Percentiles rank a stretch among this genome's conserved stretches.
Evolutionary conservation across 1,140 invertebrate species (phyloP).

Genomic region (Nymphalis io): DNA sequence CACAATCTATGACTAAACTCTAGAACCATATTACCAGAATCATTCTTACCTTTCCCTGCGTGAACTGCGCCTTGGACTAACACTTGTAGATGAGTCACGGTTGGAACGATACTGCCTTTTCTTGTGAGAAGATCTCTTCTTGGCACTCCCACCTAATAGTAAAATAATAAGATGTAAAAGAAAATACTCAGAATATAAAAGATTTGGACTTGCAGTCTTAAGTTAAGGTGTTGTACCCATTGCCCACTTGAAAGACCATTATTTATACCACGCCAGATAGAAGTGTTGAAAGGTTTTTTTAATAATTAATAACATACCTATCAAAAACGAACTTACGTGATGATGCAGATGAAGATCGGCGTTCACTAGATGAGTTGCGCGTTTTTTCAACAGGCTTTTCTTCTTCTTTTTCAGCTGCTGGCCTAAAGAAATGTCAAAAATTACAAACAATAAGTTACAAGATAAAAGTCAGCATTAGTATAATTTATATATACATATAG

Average conservation of each 20-base stretch:
- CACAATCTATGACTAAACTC: too few relatives aligned
- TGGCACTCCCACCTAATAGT: constrained; percentile 64
- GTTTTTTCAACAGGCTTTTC: constrained; percentile 63
- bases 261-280: too few relatives aligned
- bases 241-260: too few relatives aligned
- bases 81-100: constrained; percentile 87
- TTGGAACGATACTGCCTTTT: constrained; percentile 92
- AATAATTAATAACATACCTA: neutral
- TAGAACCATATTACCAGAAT: too few relatives aligned
- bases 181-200: neutral
- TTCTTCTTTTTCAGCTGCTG: constrained; percentile 54
- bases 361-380: constrained; percentile 59
- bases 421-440: constrained; percentile 39
- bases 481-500: too few relatives aligned
- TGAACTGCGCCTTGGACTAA: constrained; percentile 75
- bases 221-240: too few relatives aligned
- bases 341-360: constrained; percentile 66
- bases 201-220: neutral
- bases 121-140: constrained; percentile 74
- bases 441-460: neutral
- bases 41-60: constrained; percentile 72
- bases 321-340: constrained; percentile 54
- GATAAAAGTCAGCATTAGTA: neutral
- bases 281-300: too few relatives aligned
- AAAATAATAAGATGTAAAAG: neutral